Evolutionary conservation across 2,113 vertebrate species (phyloP).

Genomic region (Prochilodus magdalenae): DNA sequence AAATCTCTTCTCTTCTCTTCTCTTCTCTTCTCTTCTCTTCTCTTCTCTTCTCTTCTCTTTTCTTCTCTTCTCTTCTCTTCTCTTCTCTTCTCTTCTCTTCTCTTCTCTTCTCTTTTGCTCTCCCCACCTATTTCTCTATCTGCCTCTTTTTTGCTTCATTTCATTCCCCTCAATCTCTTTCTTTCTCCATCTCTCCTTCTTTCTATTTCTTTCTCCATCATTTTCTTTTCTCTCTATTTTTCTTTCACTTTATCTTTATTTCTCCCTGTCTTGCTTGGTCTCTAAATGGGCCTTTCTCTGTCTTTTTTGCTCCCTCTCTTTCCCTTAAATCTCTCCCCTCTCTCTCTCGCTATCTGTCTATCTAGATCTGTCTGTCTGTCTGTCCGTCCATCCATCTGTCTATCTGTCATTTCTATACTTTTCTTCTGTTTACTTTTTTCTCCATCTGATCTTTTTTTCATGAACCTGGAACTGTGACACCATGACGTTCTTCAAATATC

Average conservation of each 20-base stretch:
- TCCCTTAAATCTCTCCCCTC: neutral
- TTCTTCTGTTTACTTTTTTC: neutral
- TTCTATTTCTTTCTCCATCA: too few species aligned
- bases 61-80: neutral
- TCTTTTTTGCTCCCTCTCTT: neutral
- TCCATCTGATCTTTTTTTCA: neutral
- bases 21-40: neutral
- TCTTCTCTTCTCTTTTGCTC: neutral
- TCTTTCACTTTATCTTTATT: neutral
- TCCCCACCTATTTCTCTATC: too few species aligned
- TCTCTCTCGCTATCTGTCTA: neutral
- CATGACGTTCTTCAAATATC: neutral
- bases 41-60: constrained; percentile 9
- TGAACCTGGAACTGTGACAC: too few species aligned
- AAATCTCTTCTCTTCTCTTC: neutral
- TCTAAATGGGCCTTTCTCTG: too few species aligned
- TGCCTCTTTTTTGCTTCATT: too few species aligned
- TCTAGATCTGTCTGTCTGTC: too few species aligned
- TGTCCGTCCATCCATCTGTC: neutral
- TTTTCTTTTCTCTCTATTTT: too few species aligned
- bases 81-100: neutral
- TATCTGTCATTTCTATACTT: too few species aligned
- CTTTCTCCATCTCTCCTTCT: too few species aligned
- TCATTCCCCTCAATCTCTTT: too few species aligned
- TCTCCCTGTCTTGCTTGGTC: too few species aligned